A percentile compares a stretch with the other conserved stretches of the same genome.
phyloP scores from a whole-genome alignment of 2,797 vertebrate genomes.

The Danio jaintianensis region DNA sequence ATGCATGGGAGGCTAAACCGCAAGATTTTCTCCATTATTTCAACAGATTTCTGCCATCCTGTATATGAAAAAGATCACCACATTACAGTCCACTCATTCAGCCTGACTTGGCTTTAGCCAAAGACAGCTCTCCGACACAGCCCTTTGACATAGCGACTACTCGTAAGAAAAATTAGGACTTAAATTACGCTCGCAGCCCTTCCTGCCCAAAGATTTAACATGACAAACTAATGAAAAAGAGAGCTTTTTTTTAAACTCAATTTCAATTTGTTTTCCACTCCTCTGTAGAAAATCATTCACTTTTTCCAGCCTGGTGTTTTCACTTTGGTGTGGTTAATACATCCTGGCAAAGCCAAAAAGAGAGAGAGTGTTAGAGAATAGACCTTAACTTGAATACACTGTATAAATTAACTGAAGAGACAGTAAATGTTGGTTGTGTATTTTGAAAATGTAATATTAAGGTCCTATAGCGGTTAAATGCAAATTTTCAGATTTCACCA shows the following conservation, averaged over 20 bases:
- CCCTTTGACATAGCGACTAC: not conserved
- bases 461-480: too few species aligned
- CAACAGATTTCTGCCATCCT: constrained; percentile 75
- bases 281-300: constrained; percentile 54
- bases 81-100: constrained; percentile 56
- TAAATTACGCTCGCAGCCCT: constrained; percentile 37
- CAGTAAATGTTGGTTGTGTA: not conserved
- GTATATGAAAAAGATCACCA: constrained; percentile 68
- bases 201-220: constrained; percentile 41
- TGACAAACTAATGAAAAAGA: constrained; percentile 56
- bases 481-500: too few species aligned
- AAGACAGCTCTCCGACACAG: constrained; percentile 6
- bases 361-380: constrained; percentile 36
- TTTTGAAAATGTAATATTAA: not conserved
- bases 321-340: constrained; percentile 61
- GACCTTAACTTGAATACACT: constrained; percentile 49
- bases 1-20: constrained; percentile 76
- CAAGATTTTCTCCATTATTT: constrained; percentile 80
- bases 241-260: constrained; percentile 62
- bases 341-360: constrained; percentile 50
- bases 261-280: constrained; percentile 63
- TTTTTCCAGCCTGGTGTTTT: constrained; percentile 64
- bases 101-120: constrained; percentile 32
- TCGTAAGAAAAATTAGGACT: constrained; percentile 25
- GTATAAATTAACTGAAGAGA: constrained; percentile 5